A percentile compares a stretch with the other conserved stretches of the same genome.
Evolutionary conservation across 2,797 vertebrate species (phyloP).

Genomic region (Artibeus lituratus): DNA sequence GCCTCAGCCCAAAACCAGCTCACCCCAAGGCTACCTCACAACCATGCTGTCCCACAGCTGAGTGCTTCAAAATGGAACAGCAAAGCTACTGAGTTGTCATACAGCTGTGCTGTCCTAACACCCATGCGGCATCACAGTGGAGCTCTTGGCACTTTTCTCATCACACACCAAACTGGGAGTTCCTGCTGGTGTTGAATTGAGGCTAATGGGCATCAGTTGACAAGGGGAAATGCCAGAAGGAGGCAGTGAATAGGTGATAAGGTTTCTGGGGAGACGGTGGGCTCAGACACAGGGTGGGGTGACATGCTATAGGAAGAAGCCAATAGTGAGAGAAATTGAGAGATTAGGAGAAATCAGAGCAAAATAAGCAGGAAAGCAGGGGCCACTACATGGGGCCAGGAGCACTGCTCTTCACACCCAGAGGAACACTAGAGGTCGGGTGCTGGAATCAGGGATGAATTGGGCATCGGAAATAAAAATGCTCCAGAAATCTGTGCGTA

Average conservation of each 20-base stretch:
- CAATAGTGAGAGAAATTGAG: background rate
- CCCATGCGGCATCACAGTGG: background rate
- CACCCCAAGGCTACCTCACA: background rate
- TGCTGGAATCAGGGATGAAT: background rate
- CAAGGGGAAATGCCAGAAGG: background rate
- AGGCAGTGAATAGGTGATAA: background rate
- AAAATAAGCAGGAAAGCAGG: too few relatives aligned
- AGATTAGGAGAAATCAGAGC: background rate
- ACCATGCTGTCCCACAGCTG: background rate
- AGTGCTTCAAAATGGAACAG: background rate
- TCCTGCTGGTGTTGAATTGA: background rate
- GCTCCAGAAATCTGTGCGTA: background rate
- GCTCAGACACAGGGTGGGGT: background rate
- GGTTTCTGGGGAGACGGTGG: background rate
- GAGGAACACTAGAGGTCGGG: too few relatives aligned
- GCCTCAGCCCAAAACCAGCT: background rate
- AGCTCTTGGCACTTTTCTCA: background rate
- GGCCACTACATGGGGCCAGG: fast-evolving
- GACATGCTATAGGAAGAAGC: too few relatives aligned
- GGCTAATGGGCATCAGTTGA: background rate
- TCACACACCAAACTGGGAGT: background rate
- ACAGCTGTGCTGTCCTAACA: background rate
- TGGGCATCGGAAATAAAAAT: background rate
- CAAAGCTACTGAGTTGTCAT: too few relatives aligned
- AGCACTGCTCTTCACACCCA: background rate